Evolutionary conservation across 2,888 invertebrate genomes (phyloP).

Genomic region (Eupsilia transversa): DNA sequence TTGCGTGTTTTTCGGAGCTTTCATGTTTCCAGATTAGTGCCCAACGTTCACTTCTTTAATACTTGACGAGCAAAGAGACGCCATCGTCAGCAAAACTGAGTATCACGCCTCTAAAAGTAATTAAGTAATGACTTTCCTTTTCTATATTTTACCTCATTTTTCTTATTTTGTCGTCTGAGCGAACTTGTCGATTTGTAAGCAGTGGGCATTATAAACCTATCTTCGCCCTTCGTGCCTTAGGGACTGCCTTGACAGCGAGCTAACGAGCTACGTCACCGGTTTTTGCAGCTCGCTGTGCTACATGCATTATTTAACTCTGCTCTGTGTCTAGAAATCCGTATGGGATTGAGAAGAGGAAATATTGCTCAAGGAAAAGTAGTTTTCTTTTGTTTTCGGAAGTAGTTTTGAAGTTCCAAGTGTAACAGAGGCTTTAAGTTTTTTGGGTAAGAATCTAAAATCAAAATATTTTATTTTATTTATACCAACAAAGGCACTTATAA

Average conservation of each 20-base stretch:
- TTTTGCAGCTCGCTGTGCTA: constrained; percentile 26
- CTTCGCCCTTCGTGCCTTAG: constrained; percentile 19
- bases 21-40: constrained; percentile 7
- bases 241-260: constrained; percentile 28
- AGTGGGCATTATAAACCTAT: constrained; percentile 4
- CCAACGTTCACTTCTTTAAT: constrained; percentile 11
- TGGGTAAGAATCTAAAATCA: too few species aligned
- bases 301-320: constrained; percentile 53
- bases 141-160: neutral
- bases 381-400: constrained; percentile 37
- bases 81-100: neutral
- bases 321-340: constrained; percentile 17
- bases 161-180: neutral
- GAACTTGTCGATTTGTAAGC: constrained; percentile 17
- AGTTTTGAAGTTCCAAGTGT: constrained; percentile 11
- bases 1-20: neutral
- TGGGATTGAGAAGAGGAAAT: constrained; percentile 11
- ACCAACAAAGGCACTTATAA: too few species aligned
- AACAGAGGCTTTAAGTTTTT: neutral
- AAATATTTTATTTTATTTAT: too few species aligned
- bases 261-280: constrained; percentile 52
- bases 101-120: constrained; percentile 2
- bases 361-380: constrained; percentile 26
- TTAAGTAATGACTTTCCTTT: constrained; percentile 20
- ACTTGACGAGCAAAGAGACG: neutral